Percentiles rank a stretch among this genome's conserved stretches.
phyloP scores from a whole-genome alignment of 2,113 vertebrate species.

The Solenodon paradoxus region DNA sequence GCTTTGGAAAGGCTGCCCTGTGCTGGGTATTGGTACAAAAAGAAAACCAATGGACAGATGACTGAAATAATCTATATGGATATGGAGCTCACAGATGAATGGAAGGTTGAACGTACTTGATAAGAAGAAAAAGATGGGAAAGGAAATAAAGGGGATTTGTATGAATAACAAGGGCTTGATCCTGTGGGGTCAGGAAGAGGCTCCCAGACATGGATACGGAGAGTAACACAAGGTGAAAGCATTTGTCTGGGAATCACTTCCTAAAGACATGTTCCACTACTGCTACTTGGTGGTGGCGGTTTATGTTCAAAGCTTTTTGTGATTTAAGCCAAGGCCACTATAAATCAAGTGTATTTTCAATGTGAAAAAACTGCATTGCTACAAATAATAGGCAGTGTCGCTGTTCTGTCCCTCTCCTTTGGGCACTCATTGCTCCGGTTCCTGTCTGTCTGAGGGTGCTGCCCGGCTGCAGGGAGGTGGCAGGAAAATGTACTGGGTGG shows the following conservation, averaged over 20 bases:
- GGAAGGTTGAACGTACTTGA: neutral
- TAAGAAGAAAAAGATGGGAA: too few species aligned
- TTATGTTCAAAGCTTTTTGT: neutral
- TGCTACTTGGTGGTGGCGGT: neutral
- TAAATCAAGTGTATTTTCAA: neutral
- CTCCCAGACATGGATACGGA: too few species aligned
- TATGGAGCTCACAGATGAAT: neutral
- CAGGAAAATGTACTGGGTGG: neutral
- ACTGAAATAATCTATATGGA: neutral
- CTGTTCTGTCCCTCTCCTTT: neutral
- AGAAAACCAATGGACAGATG: rapidly evolving
- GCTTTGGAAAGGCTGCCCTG: too few species aligned
- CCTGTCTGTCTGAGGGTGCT: rapidly evolving
- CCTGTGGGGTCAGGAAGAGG: too few species aligned
- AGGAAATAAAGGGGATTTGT: neutral
- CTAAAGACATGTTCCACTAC: neutral
- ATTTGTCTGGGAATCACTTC: neutral
- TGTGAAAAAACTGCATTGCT: neutral
- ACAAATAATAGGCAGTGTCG: neutral
- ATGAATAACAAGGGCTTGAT: neutral
- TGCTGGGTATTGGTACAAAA: neutral
- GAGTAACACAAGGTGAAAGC: too few species aligned
- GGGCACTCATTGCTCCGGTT: neutral
- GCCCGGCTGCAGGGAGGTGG: too few species aligned
- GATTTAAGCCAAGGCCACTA: neutral